Conservation (phyloP, 1,140 invertebrate genomes). For the Portunus trituberculatus region DNA sequence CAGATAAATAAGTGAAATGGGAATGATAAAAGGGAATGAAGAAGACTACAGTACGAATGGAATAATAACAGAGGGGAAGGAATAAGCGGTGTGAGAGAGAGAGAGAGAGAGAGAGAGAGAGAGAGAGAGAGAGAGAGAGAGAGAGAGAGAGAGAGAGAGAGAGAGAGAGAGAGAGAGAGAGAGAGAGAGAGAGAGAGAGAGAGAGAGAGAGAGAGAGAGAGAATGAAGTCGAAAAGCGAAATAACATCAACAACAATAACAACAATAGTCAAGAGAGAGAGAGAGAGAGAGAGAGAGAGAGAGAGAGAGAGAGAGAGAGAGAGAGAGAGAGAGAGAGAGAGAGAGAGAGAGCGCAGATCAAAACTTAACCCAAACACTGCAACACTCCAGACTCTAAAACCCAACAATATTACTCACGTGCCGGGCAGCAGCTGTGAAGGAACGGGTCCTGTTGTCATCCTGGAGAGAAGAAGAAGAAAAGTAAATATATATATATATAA, state of each 20-base stretch:
- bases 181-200: neutral
- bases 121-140: neutral
- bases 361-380: slow-evolving; percentile 21
- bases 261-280: neutral
- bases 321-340: slow-evolving; percentile 46
- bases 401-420: too few species aligned
- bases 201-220: neutral
- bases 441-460: too few species aligned
- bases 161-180: neutral
- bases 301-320: slow-evolving; percentile 28
- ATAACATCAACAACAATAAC: neutral
- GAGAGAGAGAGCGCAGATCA: neutral
- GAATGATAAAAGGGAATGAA: slow-evolving; percentile 23
- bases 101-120: neutral
- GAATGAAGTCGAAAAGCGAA: neutral
- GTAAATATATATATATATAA: too few species aligned
- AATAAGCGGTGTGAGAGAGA: neutral
- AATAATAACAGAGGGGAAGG: neutral
- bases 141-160: slow-evolving; percentile 2
- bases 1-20: neutral
- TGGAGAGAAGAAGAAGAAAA: too few species aligned
- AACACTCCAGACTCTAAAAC: slow-evolving; percentile 42
- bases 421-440: too few species aligned
- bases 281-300: slow-evolving; percentile 34
- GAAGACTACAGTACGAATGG: neutral